A percentile compares a stretch with the other conserved stretches of the same genome.
Conservation (phyloP, 2,888 invertebrate genomes). For the Apamea epomidion region DNA sequence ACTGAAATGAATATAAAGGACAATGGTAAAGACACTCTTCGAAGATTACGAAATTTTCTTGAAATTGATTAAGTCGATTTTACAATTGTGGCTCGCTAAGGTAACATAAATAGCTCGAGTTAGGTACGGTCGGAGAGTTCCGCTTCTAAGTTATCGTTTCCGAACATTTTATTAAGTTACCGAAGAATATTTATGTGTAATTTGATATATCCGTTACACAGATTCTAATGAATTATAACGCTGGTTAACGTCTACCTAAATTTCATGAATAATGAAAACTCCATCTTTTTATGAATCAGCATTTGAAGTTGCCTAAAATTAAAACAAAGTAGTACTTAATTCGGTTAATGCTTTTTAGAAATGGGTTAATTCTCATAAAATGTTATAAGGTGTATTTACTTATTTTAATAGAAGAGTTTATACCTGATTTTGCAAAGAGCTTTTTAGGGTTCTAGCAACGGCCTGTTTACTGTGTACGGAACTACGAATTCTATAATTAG, state of each 20-base stretch:
- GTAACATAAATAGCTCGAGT: conserved; percentile 36
- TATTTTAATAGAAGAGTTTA: conserved; percentile 36
- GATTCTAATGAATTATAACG: conserved; percentile 8
- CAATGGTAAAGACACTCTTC: conserved; percentile 20
- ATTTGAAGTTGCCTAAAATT: conserved; percentile 39
- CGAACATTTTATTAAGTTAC: conserved; percentile 27
- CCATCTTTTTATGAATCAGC: conserved; percentile 46
- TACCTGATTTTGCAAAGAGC: conserved; percentile 35
- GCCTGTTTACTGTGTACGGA: background rate
- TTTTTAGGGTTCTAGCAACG: background rate
- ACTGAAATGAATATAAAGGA: conserved; percentile 37
- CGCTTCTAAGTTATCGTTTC: conserved; percentile 9
- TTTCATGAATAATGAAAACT: conserved; percentile 37
- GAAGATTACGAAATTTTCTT: conserved; percentile 61
- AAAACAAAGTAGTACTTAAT: conserved; percentile 40
- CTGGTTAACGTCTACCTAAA: conserved; percentile 1
- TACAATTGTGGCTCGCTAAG: conserved; percentile 65
- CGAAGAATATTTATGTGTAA: conserved; percentile 24
- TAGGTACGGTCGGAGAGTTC: conserved; percentile 17
- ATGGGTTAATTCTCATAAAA: conserved; percentile 49
- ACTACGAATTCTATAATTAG: conserved; percentile 1
- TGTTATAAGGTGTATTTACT: conserved; percentile 38
- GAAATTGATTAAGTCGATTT: conserved; percentile 72
- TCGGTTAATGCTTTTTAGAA: conserved; percentile 42
- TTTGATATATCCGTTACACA: conserved; percentile 19